Conservation (phyloP, 2,888 invertebrate genomes). For the Oscheius sp. region DNA sequence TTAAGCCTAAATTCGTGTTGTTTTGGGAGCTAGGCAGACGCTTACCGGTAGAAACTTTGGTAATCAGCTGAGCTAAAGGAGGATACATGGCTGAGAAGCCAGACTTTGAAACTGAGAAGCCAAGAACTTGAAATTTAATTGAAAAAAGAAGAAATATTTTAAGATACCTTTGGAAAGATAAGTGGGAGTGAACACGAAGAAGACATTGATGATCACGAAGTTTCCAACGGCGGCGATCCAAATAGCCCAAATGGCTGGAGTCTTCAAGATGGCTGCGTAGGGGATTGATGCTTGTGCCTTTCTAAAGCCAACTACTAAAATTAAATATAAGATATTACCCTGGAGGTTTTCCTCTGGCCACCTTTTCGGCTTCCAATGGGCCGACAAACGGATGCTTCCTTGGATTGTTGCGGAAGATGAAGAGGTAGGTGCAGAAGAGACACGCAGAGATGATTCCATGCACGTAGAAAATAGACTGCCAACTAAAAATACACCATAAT, state of each 20-base stretch:
- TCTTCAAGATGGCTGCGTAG: conserved; percentile 47
- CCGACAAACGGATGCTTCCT: conserved; percentile 60
- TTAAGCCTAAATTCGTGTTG: conserved; percentile 23
- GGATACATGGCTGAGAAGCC: conserved; percentile 56
- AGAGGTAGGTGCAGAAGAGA: conserved; percentile 47
- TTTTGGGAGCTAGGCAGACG: not conserved
- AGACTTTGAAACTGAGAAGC: conserved; percentile 48
- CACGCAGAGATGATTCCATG: conserved; percentile 48
- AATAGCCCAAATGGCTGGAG: conserved; percentile 61
- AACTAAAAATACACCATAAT: conserved; percentile 33
- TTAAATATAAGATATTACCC: conserved; percentile 23
- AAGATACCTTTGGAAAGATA: conserved; percentile 35
- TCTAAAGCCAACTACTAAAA: not conserved
- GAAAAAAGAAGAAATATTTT: not conserved
- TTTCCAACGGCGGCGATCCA: conserved; percentile 63
- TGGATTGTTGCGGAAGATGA: conserved; percentile 58
- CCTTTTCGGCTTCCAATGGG: conserved; percentile 54
- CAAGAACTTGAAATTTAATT: conserved; percentile 42
- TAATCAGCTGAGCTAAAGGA: conserved; percentile 53
- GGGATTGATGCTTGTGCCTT: conserved; percentile 41
- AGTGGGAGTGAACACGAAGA: conserved; percentile 59
- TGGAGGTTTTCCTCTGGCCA: conserved; percentile 53
- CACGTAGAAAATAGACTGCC: conserved; percentile 60
- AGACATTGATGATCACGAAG: conserved; percentile 56
- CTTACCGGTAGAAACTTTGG: conserved; percentile 51